A percentile compares a stretch with the other conserved stretches of the same genome.
Evolutionary conservation across 2,888 invertebrate species (phyloP).

Genomic region (Julus scanicus): DNA sequence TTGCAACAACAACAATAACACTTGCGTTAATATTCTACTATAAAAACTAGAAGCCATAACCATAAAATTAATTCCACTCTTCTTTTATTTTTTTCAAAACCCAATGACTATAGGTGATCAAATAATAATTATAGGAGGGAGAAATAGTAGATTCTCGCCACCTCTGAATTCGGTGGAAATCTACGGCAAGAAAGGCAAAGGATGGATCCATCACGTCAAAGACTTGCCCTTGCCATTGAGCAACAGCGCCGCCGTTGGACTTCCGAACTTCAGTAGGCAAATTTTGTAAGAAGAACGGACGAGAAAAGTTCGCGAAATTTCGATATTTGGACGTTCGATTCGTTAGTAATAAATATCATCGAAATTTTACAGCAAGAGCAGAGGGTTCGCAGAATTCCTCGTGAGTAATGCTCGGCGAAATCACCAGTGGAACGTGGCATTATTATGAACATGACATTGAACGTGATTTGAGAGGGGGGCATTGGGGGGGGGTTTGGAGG

Average conservation of each 20-base stretch:
- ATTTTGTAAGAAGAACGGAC: not conserved
- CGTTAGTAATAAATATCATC: not conserved
- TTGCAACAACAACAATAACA: too few species aligned
- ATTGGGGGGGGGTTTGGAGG: not conserved
- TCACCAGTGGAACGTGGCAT: too few species aligned
- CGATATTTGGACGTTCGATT: not conserved
- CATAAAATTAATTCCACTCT: not conserved
- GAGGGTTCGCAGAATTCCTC: constrained; percentile 22
- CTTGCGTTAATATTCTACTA: too few species aligned
- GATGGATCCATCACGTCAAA: not conserved
- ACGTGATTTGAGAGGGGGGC: not conserved
- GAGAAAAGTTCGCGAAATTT: not conserved
- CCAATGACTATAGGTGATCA: not conserved
- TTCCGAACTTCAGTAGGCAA: not conserved
- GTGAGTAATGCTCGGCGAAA: not conserved
- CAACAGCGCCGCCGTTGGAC: constrained; percentile 34
- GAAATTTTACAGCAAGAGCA: constrained; percentile 9
- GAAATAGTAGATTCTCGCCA: constrained; percentile 25
- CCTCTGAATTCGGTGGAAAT: constrained; percentile 28
- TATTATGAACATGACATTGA: constrained; percentile 6
- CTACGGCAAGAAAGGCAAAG: not conserved
- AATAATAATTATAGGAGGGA: constrained; percentile 35
- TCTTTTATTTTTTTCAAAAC: not conserved
- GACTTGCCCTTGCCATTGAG: not conserved
- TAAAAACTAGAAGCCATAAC: not conserved